Base-by-base conservation (phyloP, 2,797 vertebrate genomes). In the Florisuga fusca region DNA sequence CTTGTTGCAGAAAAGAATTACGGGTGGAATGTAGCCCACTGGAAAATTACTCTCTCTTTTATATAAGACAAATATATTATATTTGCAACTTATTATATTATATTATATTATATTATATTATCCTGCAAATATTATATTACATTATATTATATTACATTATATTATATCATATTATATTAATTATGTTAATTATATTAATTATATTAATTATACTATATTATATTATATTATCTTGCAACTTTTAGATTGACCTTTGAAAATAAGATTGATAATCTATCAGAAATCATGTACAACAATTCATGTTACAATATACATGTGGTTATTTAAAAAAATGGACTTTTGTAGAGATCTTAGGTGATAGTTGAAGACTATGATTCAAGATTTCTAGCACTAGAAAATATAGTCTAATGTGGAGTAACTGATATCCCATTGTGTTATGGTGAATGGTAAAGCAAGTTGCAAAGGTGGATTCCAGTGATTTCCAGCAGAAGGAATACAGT, bases 231-330 rank as follows among this genome's bases (percentile, higher is more conserved):
- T 14, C 38, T 27, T 69, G 7, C 12, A 76, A 67, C 51, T 10
- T 61, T 78, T 25, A 34, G 15, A 7, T 4, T 74, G 31, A 45
- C 2, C 2, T 84, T 86, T 67, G 21, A 62, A 92, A 66, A 29
- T 1, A 33, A 1, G 27, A 54, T 50, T 41, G 3, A 10, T 82
- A 86, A 64, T 72, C 31, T 61, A 10, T 21, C 9, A 57, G 68
- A 74, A 84, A 33, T 10, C 31, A 55, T 22, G 57, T 31, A 43
- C 4, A 69, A 36, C 1, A 75, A 50, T 27, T 89, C 31, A 36
- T 62, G 5, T 45, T 68, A 9, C 4, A 54, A 45, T 18, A 29
- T 27, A 31, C 0, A 0, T 38, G 3, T 12, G 2, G 3, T 25
- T n/a, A 59, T 27, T 50, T 14, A 46, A 48, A 59, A 57, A 38